Evolutionary conservation across 2,797 vertebrate genomes (phyloP).

Genomic region (Brotogeris chrysoptera): DNA sequence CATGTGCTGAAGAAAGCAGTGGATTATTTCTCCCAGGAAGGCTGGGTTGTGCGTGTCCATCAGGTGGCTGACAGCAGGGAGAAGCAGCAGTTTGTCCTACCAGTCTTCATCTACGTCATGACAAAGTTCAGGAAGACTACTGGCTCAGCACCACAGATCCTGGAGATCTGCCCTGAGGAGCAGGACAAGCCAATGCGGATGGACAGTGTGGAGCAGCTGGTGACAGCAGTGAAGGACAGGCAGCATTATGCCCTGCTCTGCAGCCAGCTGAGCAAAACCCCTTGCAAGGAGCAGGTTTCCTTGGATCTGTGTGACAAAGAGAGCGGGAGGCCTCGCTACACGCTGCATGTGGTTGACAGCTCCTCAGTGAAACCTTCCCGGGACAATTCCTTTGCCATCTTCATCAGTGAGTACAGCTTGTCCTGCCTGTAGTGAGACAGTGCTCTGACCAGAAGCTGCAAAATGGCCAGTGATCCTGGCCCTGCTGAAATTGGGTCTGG

Average conservation of each 20-base stretch:
- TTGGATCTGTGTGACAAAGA: slow-evolving; percentile 86
- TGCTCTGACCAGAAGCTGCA: background rate
- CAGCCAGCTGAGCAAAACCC: slow-evolving; percentile 80
- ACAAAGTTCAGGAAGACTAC: slow-evolving; percentile 90
- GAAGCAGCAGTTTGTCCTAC: slow-evolving; percentile 83
- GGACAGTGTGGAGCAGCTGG: slow-evolving; percentile 72
- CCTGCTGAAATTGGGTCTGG: background rate
- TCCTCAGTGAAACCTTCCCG: slow-evolving; percentile 80
- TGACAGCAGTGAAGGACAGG: slow-evolving; percentile 84
- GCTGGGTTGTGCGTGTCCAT: slow-evolving; percentile 92
- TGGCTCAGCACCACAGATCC: slow-evolving; percentile 61
- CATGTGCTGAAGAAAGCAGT: slow-evolving; percentile 87
- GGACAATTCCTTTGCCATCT: slow-evolving; percentile 91
- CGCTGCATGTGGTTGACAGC: slow-evolving; percentile 88
- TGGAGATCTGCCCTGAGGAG: slow-evolving; percentile 78
- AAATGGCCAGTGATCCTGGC: fast-evolving
- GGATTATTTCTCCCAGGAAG: slow-evolving; percentile 86
- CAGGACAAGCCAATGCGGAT: slow-evolving; percentile 80
- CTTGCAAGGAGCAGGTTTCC: slow-evolving; percentile 75
- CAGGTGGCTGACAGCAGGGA: slow-evolving; percentile 75
- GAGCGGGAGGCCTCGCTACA: slow-evolving; percentile 87
- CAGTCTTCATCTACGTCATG: slow-evolving; percentile 90
- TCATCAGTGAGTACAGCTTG: slow-evolving; percentile 87
- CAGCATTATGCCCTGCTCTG: slow-evolving; percentile 90
- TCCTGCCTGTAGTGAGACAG: background rate